These are phyloP conservation scores for Brachionus plicatilis DNA, from an alignment of 1,140 invertebrate species.

Conservation along the genomic window DNA sequence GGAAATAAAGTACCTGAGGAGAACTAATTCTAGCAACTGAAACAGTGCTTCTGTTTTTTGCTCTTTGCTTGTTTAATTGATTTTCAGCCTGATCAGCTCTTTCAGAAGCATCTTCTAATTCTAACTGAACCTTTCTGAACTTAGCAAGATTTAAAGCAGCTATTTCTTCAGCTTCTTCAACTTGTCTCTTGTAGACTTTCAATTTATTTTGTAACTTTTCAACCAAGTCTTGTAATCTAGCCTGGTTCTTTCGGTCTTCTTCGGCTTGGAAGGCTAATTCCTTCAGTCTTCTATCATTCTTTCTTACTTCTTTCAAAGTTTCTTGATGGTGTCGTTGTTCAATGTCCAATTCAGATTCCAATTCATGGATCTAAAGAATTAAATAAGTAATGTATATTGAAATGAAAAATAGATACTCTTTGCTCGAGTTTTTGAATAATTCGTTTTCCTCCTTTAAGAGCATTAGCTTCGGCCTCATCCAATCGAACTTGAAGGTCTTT, in stretches of 20 bases:
- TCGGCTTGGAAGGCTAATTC: constrained; percentile 84
- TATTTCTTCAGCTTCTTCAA: constrained; percentile 97
- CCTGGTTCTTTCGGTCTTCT: constrained; percentile 94
- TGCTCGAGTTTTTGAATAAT: constrained; percentile 61
- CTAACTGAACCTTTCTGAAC: constrained; percentile 80
- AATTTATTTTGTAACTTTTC: constrained; percentile 99
- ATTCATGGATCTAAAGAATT: constrained; percentile 59
- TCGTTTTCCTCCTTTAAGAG: constrained; percentile 93
- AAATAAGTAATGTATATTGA: too few species aligned
- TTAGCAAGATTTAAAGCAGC: constrained; percentile 96
- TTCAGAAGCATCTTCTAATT: constrained; percentile 83
- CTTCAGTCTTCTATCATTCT: constrained; percentile 70
- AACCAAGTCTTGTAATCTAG: constrained; percentile 92
- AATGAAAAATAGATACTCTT: constrained; percentile 43
- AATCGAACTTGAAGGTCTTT: constrained; percentile 94
- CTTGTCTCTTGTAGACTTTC: constrained; percentile 98
- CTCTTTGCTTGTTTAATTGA: constrained; percentile 91
- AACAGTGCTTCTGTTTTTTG: constrained; percentile 77
- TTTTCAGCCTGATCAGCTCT: constrained; percentile 94
- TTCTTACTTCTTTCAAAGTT: constrained; percentile 65
- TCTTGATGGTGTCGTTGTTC: constrained; percentile 86
- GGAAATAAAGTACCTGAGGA: background rate
- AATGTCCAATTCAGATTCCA: constrained; percentile 93
- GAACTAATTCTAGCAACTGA: background rate
- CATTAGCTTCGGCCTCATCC: constrained; percentile 90